A percentile compares a stretch with the other conserved stretches of the same genome.
Conservation (phyloP, 1,140 invertebrate species). For the Heliconius nattereri region DNA sequence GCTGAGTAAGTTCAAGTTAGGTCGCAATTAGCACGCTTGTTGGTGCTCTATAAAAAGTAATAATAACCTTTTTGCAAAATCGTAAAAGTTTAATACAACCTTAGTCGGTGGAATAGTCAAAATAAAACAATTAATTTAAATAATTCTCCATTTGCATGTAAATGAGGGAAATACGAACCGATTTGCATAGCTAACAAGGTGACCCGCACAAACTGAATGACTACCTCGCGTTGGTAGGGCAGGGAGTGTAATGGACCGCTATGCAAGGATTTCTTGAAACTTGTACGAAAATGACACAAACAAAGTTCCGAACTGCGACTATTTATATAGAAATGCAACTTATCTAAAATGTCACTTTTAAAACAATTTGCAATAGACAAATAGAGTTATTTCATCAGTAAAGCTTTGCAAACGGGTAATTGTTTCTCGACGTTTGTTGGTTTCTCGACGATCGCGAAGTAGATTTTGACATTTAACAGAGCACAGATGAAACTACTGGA, state of each 20-base stretch:
- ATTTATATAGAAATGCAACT: no score
- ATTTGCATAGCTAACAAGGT: slow-evolving; percentile 21
- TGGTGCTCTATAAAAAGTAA: not conserved
- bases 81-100: not conserved
- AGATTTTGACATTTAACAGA: no score
- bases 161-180: slow-evolving; percentile 11
- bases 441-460: no score
- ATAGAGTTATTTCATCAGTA: not conserved
- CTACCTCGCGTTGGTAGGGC: no score
- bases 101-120: slow-evolving; percentile 4
- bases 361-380: not conserved
- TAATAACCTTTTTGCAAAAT: not conserved
- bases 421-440: no score
- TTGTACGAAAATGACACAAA: no score
- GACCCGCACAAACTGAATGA: not conserved
- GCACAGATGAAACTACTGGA: no score
- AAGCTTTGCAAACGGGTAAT: not conserved
- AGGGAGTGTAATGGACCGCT: no score
- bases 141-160: slow-evolving; percentile 22
- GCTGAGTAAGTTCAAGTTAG: not conserved
- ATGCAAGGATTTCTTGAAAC: no score
- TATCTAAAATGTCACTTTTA: not conserved
- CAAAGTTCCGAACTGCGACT: no score
- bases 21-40: not conserved
- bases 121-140: slow-evolving; percentile 27